Conservation (phyloP, 2,888 invertebrate genomes). For the Adelphocoris suturalis region DNA sequence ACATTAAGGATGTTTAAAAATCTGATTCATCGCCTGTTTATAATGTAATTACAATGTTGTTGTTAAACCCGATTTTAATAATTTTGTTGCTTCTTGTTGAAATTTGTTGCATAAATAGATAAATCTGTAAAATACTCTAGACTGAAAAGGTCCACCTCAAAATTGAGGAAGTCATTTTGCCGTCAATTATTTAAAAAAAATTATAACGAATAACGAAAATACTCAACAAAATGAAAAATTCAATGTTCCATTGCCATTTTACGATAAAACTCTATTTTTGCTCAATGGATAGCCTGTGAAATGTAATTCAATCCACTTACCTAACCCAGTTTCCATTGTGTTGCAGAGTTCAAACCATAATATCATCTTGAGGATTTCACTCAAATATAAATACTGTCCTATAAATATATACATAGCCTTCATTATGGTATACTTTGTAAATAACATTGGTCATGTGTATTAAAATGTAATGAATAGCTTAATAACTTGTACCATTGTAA, state of each 20-base stretch:
- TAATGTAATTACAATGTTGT: conserved; percentile 23
- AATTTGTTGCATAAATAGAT: background rate
- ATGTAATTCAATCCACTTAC: background rate
- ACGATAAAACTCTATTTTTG: background rate
- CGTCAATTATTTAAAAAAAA: background rate
- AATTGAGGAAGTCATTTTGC: background rate
- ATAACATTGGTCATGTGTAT: conserved; percentile 50
- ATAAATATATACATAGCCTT: conserved; percentile 45
- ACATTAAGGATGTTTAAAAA: background rate
- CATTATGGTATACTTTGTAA: conserved; percentile 39
- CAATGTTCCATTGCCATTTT: background rate
- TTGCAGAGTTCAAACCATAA: background rate
- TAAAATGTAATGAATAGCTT: conserved; percentile 59
- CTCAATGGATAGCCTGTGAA: background rate
- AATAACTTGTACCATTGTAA: conserved; percentile 61
- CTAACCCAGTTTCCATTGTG: background rate
- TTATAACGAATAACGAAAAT: no score
- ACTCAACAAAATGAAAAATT: background rate
- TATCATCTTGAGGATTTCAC: background rate
- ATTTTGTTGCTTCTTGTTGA: background rate
- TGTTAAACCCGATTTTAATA: background rate
- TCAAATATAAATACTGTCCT: conserved; percentile 20
- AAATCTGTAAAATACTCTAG: conserved; percentile 2
- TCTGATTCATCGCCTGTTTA: background rate
- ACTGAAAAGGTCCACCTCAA: background rate